These are phyloP conservation scores for Eupithecia tripunctaria DNA, from an alignment of 2,888 invertebrate genomes.

Conservation along the genomic window DNA sequence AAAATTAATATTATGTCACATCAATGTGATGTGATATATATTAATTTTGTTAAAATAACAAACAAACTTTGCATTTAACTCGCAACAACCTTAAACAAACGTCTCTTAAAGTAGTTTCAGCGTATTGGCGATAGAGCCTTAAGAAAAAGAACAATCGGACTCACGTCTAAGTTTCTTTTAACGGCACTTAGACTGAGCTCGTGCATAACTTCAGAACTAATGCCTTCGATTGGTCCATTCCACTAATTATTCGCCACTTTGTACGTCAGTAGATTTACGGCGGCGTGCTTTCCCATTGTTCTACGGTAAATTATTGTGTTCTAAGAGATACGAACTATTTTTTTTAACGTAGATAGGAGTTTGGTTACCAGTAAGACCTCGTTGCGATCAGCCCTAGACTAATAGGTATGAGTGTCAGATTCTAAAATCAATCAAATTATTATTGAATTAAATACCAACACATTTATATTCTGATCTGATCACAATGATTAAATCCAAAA, in stretches of 20 bases:
- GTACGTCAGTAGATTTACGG: slow-evolving; percentile 83
- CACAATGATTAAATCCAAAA: too few species aligned
- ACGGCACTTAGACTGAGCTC: slow-evolving; percentile 77
- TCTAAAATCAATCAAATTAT: too few species aligned
- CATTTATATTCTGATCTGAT: too few species aligned
- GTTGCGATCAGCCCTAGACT: neutral
- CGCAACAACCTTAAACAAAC: neutral
- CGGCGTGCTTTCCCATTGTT: slow-evolving; percentile 62
- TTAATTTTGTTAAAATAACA: too few species aligned
- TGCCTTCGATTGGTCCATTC: slow-evolving; percentile 83
- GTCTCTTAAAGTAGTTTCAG: neutral
- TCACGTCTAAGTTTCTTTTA: slow-evolving; percentile 83
- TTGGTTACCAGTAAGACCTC: neutral
- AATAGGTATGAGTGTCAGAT: neutral
- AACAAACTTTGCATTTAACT: neutral
- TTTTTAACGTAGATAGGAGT: neutral
- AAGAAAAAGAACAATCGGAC: slow-evolving; percentile 78
- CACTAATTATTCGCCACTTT: slow-evolving; percentile 85
- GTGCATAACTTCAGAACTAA: slow-evolving; percentile 82
- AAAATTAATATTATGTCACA: too few species aligned
- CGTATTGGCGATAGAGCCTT: neutral
- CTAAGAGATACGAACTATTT: neutral
- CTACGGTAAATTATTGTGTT: slow-evolving; percentile 3
- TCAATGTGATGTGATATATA: too few species aligned
- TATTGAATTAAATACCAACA: too few species aligned